These are phyloP conservation scores for Merops nubicus DNA, from an alignment of 2,113 vertebrate species.

Conservation along the genomic window DNA sequence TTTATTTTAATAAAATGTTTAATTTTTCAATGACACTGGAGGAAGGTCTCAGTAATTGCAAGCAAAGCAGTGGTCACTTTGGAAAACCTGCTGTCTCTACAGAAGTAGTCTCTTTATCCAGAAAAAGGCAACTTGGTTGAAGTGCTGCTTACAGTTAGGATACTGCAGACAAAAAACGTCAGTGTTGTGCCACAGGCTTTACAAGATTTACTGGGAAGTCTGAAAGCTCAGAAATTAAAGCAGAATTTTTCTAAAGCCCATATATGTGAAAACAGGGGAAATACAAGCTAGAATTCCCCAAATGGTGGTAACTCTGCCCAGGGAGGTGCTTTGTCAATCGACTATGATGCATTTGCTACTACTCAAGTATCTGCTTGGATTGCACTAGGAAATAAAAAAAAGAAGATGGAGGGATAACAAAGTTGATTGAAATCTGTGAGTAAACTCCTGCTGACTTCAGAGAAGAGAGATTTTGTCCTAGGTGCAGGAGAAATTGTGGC, in stretches of 20 bases:
- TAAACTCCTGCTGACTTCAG: neutral
- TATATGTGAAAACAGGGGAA: neutral
- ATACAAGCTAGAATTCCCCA: neutral
- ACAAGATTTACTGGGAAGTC: neutral
- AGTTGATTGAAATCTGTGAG: neutral
- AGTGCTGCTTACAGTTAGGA: neutral
- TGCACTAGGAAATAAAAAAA: neutral
- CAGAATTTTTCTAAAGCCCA: neutral
- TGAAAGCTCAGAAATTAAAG: slow-evolving; percentile 20
- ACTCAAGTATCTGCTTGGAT: neutral
- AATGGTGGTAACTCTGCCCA: neutral
- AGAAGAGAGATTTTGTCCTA: neutral
- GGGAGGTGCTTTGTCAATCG: neutral
- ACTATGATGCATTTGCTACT: neutral
- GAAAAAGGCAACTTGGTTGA: neutral
- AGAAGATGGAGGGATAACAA: neutral
- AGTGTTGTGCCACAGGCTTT: neutral
- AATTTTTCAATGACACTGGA: neutral
- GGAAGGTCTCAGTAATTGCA: neutral
- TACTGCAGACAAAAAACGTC: neutral
- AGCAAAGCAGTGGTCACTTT: neutral
- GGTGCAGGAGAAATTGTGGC: neutral
- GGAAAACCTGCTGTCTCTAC: neutral
- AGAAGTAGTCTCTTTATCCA: neutral
- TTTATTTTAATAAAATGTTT: neutral